A percentile compares a stretch with the other conserved stretches of the same genome.
phyloP scores from a whole-genome alignment of 2,888 invertebrate species.

The Limnephilus marmoratus region DNA sequence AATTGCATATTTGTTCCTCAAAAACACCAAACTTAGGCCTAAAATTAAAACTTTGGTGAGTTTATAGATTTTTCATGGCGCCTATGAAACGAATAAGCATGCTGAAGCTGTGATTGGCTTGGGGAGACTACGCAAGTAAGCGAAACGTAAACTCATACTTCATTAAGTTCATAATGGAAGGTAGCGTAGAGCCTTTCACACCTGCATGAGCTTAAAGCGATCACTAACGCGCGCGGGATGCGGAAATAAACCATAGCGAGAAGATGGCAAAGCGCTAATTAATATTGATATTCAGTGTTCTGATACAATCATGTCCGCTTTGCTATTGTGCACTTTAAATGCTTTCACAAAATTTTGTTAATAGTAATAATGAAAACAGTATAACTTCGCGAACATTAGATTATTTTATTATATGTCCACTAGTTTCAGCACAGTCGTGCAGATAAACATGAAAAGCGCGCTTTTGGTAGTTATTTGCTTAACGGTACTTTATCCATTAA shows the following conservation, averaged over 20 bases:
- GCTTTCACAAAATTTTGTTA: background rate
- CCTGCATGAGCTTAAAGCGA: constrained; percentile 19
- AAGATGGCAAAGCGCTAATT: background rate
- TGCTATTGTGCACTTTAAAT: background rate
- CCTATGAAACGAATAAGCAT: background rate
- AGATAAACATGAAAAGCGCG: no score
- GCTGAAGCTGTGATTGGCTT: background rate
- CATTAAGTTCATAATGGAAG: constrained; percentile 53
- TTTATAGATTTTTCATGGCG: background rate
- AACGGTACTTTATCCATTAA: no score
- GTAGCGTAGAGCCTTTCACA: constrained; percentile 38
- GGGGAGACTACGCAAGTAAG: constrained; percentile 50
- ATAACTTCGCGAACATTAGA: background rate
- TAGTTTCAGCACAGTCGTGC: background rate
- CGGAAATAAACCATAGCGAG: background rate
- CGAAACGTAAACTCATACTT: constrained; percentile 57
- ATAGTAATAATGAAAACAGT: background rate
- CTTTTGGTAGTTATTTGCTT: no score
- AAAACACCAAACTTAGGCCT: background rate
- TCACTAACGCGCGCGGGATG: constrained; percentile 17
- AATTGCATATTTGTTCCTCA: background rate
- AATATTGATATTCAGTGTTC: background rate
- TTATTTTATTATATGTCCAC: background rate
- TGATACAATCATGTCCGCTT: background rate
- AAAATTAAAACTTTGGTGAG: background rate